A percentile compares a stretch with the other conserved stretches of the same genome.
These are phyloP conservation scores for Stegophylla sp. DNA, from an alignment of 2,888 invertebrate genomes.

Conservation along the genomic window DNA sequence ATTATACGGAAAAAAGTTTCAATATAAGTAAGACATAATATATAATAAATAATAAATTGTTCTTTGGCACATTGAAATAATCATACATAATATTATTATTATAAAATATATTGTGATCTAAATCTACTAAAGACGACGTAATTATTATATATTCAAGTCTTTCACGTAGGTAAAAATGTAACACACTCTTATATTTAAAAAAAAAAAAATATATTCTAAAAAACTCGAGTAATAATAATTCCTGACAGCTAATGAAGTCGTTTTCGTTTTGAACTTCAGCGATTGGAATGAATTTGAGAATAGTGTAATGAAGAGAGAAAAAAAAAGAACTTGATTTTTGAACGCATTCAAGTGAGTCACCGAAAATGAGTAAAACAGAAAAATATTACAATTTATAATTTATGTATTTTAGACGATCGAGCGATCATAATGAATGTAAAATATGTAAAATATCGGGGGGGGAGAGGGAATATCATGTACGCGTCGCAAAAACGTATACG, in stretches of 20 bases:
- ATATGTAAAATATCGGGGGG: no score
- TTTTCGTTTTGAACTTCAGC: no score
- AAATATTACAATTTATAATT: no score
- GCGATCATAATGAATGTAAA: no score
- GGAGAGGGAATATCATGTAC: not conserved
- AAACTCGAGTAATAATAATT: no score
- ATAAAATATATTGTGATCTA: slow-evolving; percentile 24
- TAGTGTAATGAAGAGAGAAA: no score
- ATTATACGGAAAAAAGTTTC: slow-evolving; percentile 34
- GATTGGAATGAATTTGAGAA: no score
- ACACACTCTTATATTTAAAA: not conserved
- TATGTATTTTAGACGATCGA: no score
- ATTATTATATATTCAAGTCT: slow-evolving; percentile 34
- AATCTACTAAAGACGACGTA: slow-evolving; percentile 30
- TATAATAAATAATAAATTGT: slow-evolving; percentile 50
- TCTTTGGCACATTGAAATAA: slow-evolving; percentile 55
- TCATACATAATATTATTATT: slow-evolving; percentile 21
- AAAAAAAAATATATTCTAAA: slow-evolving; percentile 3
- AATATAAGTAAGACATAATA: slow-evolving; percentile 19
- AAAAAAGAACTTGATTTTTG: no score
- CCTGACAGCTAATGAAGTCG: no score
- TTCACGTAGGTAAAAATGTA: slow-evolving; percentile 18
- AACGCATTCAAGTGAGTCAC: no score
- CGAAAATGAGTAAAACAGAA: no score
- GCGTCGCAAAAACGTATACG: not conserved